These are phyloP conservation scores for Melanogrammus aeglefinus DNA, from an alignment of 2,797 vertebrate species.

Conservation along the genomic window DNA sequence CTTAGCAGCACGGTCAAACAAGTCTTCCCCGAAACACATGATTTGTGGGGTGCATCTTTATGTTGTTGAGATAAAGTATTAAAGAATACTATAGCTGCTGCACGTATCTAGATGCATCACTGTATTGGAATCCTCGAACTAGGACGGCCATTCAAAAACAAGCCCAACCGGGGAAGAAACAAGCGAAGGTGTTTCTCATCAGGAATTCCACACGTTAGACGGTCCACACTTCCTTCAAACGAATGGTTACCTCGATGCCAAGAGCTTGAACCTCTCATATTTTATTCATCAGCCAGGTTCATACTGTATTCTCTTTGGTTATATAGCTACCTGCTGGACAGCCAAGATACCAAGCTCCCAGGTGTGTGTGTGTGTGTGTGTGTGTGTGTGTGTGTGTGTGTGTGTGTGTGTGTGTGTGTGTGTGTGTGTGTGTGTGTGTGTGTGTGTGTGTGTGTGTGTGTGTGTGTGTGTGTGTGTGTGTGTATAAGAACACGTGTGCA, in stretches of 20 bases:
- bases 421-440: background rate
- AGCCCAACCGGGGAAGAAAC: background rate
- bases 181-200: background rate
- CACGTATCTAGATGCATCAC: background rate
- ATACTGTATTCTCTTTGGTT: constrained; percentile 66
- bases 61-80: background rate
- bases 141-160: background rate
- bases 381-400: background rate
- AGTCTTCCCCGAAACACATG: background rate
- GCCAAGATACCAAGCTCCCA: constrained; percentile 43
- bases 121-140: background rate
- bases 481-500: too few species aligned
- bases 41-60: background rate
- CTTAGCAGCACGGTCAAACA: background rate
- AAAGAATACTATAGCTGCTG: background rate
- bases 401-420: background rate
- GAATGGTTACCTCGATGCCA: constrained; percentile 25
- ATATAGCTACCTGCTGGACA: constrained; percentile 28
- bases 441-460: background rate
- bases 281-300: constrained; percentile 59
- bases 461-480: background rate
- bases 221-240: constrained; percentile 17
- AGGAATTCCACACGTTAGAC: constrained; percentile 11
- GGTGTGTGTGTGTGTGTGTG: constrained; percentile 10
- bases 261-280: constrained; percentile 29